A percentile compares a stretch with the other conserved stretches of the same genome.
Evolutionary conservation across 2,797 vertebrate species (phyloP).

Genomic region (Hypotaenidia okinawae): DNA sequence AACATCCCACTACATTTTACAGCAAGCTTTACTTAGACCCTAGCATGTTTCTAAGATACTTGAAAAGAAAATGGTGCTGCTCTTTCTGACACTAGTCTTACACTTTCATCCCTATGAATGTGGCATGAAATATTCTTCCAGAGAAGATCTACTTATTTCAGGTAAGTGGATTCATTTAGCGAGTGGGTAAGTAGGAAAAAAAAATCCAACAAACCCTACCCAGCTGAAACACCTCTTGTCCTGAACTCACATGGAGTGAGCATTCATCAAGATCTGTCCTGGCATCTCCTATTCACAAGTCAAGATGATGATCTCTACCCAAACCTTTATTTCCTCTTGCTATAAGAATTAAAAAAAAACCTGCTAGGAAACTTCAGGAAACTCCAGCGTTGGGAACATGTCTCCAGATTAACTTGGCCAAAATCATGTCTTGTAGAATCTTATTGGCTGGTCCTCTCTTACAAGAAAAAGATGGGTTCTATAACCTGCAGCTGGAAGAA

Average conservation of each 20-base stretch:
- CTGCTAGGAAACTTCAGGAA: not conserved
- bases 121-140: not conserved
- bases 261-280: not conserved
- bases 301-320: not conserved
- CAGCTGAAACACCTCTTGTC: not conserved
- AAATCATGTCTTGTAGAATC: not conserved
- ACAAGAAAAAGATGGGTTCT: not conserved
- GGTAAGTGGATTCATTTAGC: not conserved
- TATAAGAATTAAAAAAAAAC: not conserved
- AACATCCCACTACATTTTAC: not conserved
- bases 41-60: not conserved
- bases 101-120: not conserved
- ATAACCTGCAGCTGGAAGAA: not conserved
- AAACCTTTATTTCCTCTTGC: not conserved
- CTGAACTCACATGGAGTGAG: not conserved
- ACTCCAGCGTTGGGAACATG: fast-evolving
- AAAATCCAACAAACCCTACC: not conserved
- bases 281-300: not conserved
- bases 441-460: fast-evolving
- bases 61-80: not conserved
- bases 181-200: not conserved
- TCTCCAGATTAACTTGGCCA: not conserved
- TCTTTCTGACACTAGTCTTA: not conserved
- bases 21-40: not conserved
- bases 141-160: not conserved